Evolutionary conservation across 1,140 invertebrate genomes (phyloP).

Genomic region (Anastrepha obliqua): DNA sequence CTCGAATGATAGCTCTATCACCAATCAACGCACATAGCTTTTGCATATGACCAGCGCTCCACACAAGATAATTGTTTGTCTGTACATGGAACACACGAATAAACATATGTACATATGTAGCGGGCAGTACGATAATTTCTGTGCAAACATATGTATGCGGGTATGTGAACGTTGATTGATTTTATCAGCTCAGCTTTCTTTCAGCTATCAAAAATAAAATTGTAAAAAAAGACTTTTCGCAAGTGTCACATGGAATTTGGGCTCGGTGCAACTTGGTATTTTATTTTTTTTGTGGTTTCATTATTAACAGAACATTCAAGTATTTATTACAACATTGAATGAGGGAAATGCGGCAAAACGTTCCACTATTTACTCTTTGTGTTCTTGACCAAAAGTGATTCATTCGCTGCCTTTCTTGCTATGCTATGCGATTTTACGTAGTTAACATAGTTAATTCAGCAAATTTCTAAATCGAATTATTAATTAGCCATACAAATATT

Average conservation of each 20-base stretch:
- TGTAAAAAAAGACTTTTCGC: neutral
- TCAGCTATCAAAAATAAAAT: neutral
- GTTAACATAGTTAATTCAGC: too few species aligned
- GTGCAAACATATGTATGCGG: neutral
- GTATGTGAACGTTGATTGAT: neutral
- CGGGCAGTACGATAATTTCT: neutral
- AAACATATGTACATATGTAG: neutral
- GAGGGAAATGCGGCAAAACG: too few species aligned
- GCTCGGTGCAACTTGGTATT: neutral
- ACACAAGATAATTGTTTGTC: constrained; percentile 9
- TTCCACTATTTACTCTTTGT: too few species aligned
- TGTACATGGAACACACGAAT: neutral
- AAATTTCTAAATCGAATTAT: neutral
- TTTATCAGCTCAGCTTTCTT: neutral
- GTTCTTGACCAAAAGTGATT: too few species aligned
- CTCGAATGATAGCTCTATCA: neutral
- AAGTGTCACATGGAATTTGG: neutral
- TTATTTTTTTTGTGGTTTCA: too few species aligned
- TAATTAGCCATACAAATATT: neutral
- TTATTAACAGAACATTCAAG: too few species aligned
- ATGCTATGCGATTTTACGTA: too few species aligned
- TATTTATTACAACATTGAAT: too few species aligned
- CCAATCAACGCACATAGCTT: neutral
- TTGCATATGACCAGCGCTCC: neutral
- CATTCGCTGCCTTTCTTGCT: too few species aligned